These are phyloP conservation scores for Melanotaenia pygmaea DNA, from an alignment of 2,797 vertebrate genomes.

Conservation along the genomic window DNA sequence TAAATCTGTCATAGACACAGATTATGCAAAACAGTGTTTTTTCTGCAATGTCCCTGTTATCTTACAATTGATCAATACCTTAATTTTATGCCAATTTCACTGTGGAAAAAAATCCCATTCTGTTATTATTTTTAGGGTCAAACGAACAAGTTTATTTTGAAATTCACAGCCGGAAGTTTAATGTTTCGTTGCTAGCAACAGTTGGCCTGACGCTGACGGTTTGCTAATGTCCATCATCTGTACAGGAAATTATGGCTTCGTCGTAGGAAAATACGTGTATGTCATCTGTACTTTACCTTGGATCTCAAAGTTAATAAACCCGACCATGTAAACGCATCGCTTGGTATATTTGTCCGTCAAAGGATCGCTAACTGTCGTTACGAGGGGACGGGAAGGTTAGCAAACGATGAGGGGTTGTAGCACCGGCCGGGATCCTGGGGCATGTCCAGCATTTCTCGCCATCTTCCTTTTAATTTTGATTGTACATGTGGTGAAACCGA, in stretches of 20 bases:
- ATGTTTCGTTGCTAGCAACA: neutral
- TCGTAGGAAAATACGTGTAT: conserved; percentile 1
- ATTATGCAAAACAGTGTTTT: too few species aligned
- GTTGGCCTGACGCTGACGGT: neutral
- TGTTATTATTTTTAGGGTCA: neutral
- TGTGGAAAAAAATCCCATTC: too few species aligned
- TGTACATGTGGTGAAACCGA: conserved; percentile 72
- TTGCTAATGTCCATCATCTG: conserved; percentile 37
- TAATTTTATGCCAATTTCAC: too few species aligned
- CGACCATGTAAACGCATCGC: conserved; percentile 29
- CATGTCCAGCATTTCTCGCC: conserved; percentile 38
- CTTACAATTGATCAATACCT: too few species aligned
- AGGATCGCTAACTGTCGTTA: conserved; percentile 19
- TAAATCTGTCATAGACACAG: too few species aligned
- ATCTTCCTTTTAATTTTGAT: conserved; percentile 75
- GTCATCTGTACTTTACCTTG: neutral
- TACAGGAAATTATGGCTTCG: conserved; percentile 46
- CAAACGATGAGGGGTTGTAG: conserved; percentile 43
- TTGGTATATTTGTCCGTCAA: neutral
- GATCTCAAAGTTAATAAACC: neutral
- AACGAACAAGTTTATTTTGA: conserved; percentile 51
- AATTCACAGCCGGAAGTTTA: conserved; percentile 28
- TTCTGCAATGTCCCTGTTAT: too few species aligned
- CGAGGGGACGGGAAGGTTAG: conserved; percentile 8
- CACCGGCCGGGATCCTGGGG: conserved; percentile 29